Percentiles rank a stretch among this genome's conserved stretches.
Evolutionary conservation across 1,140 invertebrate genomes (phyloP).

Genomic region (Sinonovacula constricta): DNA sequence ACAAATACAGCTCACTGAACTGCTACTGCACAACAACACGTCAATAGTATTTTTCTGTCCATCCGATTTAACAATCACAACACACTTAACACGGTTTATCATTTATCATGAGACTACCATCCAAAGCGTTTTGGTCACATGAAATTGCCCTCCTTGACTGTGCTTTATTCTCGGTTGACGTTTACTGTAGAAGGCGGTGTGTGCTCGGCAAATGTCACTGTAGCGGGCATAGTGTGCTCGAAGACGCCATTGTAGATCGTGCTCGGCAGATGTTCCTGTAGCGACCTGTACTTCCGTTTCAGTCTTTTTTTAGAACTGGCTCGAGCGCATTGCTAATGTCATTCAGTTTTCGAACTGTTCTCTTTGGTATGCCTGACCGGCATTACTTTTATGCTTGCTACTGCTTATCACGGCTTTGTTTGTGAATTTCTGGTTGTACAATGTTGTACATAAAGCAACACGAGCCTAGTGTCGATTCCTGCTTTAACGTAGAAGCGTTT

Average conservation of each 20-base stretch:
- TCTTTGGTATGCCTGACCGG: constrained; percentile 5
- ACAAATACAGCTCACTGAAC: too few species aligned
- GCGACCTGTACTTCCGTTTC: background rate
- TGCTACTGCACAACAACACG: too few species aligned
- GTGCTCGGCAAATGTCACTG: too few species aligned
- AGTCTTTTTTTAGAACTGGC: background rate
- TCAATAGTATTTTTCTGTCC: background rate
- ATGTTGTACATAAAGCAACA: background rate
- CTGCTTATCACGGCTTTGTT: constrained; percentile 5
- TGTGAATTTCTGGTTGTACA: constrained; percentile 11
- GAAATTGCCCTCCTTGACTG: too few species aligned
- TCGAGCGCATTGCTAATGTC: constrained; percentile 14
- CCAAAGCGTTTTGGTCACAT: background rate
- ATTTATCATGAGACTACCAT: background rate
- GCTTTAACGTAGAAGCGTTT: background rate
- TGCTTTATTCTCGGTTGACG: too few species aligned
- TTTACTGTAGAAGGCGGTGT: too few species aligned
- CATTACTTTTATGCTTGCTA: constrained; percentile 1
- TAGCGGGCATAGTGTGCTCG: too few species aligned
- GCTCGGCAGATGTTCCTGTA: too few species aligned
- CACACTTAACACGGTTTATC: background rate
- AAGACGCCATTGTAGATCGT: too few species aligned
- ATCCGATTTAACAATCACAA: background rate
- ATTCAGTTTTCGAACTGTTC: constrained; percentile 7
- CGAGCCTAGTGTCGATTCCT: constrained; percentile 1